Conservation (phyloP, 2,113 vertebrate species). For the Echinops telfairi region DNA sequence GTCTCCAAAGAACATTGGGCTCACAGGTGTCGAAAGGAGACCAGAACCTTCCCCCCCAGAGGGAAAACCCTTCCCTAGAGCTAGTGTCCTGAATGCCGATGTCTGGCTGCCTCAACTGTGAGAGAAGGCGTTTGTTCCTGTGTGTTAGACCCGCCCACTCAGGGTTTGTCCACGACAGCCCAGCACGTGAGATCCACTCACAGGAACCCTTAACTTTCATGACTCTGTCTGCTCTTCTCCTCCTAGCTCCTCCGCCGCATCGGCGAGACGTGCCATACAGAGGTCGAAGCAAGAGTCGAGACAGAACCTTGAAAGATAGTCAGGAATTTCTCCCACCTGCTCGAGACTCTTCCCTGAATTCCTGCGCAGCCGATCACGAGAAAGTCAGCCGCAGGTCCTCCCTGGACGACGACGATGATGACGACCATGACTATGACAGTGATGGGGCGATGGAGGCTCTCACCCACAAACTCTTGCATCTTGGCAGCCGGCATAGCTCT, state of each 20-base stretch:
- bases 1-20: too few species aligned
- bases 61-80: too few species aligned
- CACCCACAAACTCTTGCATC: not conserved
- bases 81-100: too few species aligned
- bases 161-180: too few species aligned
- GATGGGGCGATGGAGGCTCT: not conserved
- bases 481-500: not conserved
- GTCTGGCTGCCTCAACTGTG: too few species aligned
- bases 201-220: rapidly evolving
- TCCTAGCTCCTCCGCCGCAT: not conserved
- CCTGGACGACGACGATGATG: not conserved
- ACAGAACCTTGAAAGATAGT: not conserved
- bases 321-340: not conserved
- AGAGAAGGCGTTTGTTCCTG: too few species aligned
- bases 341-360: not conserved
- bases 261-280: not conserved
- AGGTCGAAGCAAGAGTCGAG: slow-evolving; percentile 67
- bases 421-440: too few species aligned
- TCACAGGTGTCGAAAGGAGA: too few species aligned
- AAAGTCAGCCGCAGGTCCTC: rapidly evolving
- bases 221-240: not conserved
- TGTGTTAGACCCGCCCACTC: too few species aligned
- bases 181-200: not conserved
- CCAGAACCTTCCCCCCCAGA: too few species aligned
- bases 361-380: not conserved